Evolutionary conservation across 2,888 invertebrate genomes (phyloP).

Genomic region (Petrolisthes manimaculis): DNA sequence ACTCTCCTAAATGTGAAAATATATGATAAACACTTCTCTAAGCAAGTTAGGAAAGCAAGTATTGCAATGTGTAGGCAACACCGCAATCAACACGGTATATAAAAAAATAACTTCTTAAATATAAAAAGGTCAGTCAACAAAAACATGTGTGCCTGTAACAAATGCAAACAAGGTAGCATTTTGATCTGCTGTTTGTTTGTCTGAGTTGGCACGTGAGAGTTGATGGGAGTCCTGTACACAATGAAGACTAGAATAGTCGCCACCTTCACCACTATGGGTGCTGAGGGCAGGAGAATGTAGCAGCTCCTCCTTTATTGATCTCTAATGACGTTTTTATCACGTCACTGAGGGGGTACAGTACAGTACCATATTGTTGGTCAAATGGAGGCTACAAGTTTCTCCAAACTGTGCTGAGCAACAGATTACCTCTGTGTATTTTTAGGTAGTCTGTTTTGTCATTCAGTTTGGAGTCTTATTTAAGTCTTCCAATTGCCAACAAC

Average conservation of each 20-base stretch:
- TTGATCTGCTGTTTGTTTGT: conserved; percentile 56
- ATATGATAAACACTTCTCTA: conserved; percentile 26
- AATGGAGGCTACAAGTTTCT: too few species aligned
- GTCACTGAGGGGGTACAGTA: too few species aligned
- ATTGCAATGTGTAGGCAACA: conserved; percentile 38
- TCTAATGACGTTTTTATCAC: too few species aligned
- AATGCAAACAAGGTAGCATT: conserved; percentile 58
- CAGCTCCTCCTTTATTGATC: too few species aligned
- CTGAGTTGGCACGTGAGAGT: conserved; percentile 51
- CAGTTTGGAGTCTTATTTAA: too few species aligned
- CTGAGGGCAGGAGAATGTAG: background rate
- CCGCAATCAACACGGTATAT: conserved; percentile 48
- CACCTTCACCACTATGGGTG: conserved; percentile 6
- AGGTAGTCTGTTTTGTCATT: too few species aligned
- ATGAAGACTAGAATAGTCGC: conserved; percentile 56
- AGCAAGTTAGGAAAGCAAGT: conserved; percentile 46
- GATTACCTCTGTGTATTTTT: too few species aligned
- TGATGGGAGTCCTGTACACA: conserved; percentile 33
- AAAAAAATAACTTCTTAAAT: conserved; percentile 53
- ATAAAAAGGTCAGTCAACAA: conserved; percentile 37
- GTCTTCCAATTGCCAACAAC: too few species aligned
- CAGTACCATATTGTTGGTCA: too few species aligned
- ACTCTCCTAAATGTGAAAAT: conserved; percentile 5
- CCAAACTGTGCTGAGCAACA: too few species aligned
- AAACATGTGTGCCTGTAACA: conserved; percentile 60